Percentiles rank a stretch among this genome's conserved stretches.
These are phyloP conservation scores for Synanthedon formicaeformis DNA, from an alignment of 2,888 invertebrate genomes.

Conservation along the genomic window DNA sequence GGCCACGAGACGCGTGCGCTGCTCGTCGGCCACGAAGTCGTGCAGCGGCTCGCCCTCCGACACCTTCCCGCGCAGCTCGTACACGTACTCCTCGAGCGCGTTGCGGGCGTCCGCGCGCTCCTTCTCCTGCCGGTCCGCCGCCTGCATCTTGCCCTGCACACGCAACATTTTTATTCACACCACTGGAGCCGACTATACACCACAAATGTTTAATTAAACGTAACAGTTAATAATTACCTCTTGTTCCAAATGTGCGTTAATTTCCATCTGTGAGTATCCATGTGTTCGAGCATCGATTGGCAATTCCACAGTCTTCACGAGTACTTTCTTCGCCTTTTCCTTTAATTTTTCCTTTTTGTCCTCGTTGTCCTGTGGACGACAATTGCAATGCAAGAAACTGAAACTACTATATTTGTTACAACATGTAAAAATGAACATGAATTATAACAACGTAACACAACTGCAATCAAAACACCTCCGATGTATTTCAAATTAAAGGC, in stretches of 20 bases:
- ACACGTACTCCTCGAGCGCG: slow-evolving; percentile 97
- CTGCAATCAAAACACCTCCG: too few species aligned
- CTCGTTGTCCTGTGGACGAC: slow-evolving; percentile 48
- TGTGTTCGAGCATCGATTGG: slow-evolving; percentile 83
- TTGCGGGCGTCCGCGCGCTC: slow-evolving; percentile 96
- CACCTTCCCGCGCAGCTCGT: slow-evolving; percentile 93
- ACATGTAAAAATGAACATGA: slow-evolving; percentile 2
- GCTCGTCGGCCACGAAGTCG: slow-evolving; percentile 79
- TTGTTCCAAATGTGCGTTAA: slow-evolving; percentile 81
- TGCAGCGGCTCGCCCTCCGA: slow-evolving; percentile 80
- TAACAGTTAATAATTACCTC: slow-evolving; percentile 68
- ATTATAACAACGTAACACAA: not conserved
- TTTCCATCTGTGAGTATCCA: slow-evolving; percentile 77
- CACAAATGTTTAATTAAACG: too few species aligned
- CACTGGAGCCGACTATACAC: not conserved
- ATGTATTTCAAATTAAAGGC: too few species aligned
- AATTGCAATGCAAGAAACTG: slow-evolving; percentile 25
- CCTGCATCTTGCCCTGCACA: slow-evolving; percentile 79
- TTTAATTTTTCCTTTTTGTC: slow-evolving; percentile 77
- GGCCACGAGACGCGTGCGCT: slow-evolving; percentile 72
- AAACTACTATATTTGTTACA: slow-evolving; percentile 26
- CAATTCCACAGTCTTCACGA: slow-evolving; percentile 85
- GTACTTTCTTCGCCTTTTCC: slow-evolving; percentile 76
- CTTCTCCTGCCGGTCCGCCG: slow-evolving; percentile 91
- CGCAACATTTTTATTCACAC: not conserved